Conservation (phyloP, 2,113 vertebrate genomes). For the Plecturocebus donacophilus region DNA sequence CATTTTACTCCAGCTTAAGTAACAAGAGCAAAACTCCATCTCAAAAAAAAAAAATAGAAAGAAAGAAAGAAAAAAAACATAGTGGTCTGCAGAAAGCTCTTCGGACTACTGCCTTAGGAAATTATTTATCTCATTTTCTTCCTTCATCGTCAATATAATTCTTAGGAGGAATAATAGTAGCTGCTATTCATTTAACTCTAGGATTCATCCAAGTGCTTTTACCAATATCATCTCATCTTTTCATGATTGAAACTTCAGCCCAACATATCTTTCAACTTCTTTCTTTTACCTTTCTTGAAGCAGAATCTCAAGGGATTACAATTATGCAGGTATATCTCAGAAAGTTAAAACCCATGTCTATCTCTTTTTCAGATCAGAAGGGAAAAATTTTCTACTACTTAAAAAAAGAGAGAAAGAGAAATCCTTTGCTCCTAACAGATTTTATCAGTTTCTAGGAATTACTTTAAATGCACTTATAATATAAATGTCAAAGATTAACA, state of each 20-base stretch:
- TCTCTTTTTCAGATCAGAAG: conserved; percentile 62
- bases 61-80: not conserved
- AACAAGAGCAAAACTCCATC: no score
- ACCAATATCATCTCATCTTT: conserved; percentile 58
- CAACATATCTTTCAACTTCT: conserved; percentile 53
- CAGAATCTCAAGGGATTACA: conserved; percentile 29
- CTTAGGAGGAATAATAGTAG: conserved; percentile 27
- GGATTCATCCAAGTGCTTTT: conserved; percentile 36
- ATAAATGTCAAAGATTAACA: conserved; percentile 71
- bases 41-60: no score
- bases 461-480: conserved; percentile 64
- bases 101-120: not conserved
- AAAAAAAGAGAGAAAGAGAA: conserved; percentile 51
- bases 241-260: conserved; percentile 35
- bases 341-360: conserved; percentile 63
- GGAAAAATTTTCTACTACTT: conserved; percentile 67
- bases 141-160: not conserved
- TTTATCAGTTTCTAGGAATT: conserved; percentile 69
- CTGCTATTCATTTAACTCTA: conserved; percentile 41
- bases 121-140: not conserved
- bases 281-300: conserved; percentile 63
- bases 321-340: conserved; percentile 12
- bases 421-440: conserved; percentile 59
- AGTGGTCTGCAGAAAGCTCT: not conserved
- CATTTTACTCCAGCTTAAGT: no score